Evolutionary conservation across 1,140 invertebrate genomes (phyloP), one percentile per base, ranked within the genome.

Genomic region (Mercenaria mercenaria): DNA sequence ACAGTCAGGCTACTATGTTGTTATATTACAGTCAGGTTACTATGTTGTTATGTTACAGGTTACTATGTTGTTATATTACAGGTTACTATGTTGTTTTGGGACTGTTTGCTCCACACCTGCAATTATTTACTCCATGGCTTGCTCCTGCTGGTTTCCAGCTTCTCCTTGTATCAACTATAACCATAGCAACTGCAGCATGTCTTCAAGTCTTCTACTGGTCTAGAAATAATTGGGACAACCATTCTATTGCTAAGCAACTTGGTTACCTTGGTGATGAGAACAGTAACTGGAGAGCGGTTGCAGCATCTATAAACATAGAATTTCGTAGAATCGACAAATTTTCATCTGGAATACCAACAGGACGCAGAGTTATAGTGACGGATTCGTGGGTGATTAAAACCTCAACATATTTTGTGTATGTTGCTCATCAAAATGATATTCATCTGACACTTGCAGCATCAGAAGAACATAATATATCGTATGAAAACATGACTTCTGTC

Each of bases 311-410:
- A 74, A 98, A 98, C 95, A 96, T 96, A 74, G 98, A 99, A 95
- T 98, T 97, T 95, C 96, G 97, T 95, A 97, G 97, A 97, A 90
- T 96, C 79, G 97, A 98, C 93, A 98, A 98, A 96, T 97, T 98
- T 87, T 97, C 96, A 32, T 97, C 98, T 87, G 96, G 97, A 76
- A 37, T 96, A 97, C 72, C 97, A 94, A 88, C 72, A 39, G 93
- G 98, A 37, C 97, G 96, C 76, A 97, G 97, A 93, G 96, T 98
- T 47, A 97, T 98, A 91, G 97, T 97, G 8, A 98, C 98, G 0
- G 97, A 98, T 93, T 98, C 97, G 91, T 99, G 98, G 98, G 97
- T 99, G n/a, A 97, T 99, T 37, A 98, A 98, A 96, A 97, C 98
- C 1, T 96, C 97, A 0, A 97, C 98, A 69, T 98, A 99, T 94